Evolutionary conservation across 2,888 invertebrate genomes (phyloP).

Genomic region (Desoria tigrina): DNA sequence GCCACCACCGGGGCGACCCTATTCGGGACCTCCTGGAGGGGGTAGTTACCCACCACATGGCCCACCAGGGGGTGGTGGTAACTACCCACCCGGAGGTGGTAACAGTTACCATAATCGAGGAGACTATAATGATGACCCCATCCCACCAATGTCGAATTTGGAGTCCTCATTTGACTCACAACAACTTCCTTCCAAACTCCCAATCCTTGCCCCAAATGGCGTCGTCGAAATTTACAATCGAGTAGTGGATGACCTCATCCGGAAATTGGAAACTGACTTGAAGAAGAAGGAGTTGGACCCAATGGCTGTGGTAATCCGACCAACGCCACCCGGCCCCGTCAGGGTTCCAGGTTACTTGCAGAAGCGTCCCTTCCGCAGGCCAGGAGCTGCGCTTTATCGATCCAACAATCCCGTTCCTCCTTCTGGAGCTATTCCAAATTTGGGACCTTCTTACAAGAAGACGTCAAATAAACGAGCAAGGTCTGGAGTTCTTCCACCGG

Average conservation of each 20-base stretch:
- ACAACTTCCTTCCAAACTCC: constrained; percentile 49
- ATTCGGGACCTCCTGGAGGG: constrained; percentile 6
- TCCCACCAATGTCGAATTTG: constrained; percentile 42
- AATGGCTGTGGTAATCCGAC: constrained; percentile 52
- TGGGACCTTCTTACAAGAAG: not conserved
- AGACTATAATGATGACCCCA: constrained; percentile 50
- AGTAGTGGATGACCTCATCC: constrained; percentile 52
- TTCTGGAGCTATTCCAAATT: constrained; percentile 2
- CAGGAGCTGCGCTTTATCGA: constrained; percentile 52
- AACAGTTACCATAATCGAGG: constrained; percentile 37
- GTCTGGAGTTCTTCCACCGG: constrained; percentile 27
- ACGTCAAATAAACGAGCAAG: constrained; percentile 29
- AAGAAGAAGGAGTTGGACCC: constrained; percentile 49
- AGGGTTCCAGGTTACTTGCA: constrained; percentile 52
- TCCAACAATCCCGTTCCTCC: constrained; percentile 18
- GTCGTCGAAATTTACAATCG: constrained; percentile 53
- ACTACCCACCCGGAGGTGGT: constrained; percentile 26
- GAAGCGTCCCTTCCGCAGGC: constrained; percentile 50
- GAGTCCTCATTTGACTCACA: constrained; percentile 50
- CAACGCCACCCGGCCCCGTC: constrained; percentile 53
- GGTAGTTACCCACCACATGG: constrained; percentile 30
- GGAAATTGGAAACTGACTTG: constrained; percentile 47
- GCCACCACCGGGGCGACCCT: constrained; percentile 31
- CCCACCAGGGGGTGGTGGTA: constrained; percentile 20
- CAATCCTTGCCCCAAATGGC: constrained; percentile 53